Evolutionary conservation across 2,888 invertebrate genomes (phyloP).

Genomic region (Drosophila quinaria): DNA sequence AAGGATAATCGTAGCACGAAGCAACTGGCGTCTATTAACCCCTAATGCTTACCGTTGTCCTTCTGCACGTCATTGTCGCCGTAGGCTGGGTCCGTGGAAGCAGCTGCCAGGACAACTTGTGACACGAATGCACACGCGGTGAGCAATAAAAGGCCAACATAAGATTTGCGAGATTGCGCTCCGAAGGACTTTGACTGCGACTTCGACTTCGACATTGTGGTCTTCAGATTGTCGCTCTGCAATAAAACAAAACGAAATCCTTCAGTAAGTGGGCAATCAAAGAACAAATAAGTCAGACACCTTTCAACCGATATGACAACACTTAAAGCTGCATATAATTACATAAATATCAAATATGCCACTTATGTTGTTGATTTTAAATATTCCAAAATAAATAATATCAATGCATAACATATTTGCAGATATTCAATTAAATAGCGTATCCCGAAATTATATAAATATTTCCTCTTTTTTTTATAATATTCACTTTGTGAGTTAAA

Average conservation of each 20-base stretch:
- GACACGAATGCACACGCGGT: constrained; percentile 63
- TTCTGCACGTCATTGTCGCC: constrained; percentile 67
- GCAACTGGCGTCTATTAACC: no score
- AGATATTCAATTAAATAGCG: no score
- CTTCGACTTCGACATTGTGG: constrained; percentile 49
- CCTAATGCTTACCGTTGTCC: constrained; percentile 42
- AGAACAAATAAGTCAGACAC: no score
- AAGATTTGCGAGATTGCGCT: constrained; percentile 51
- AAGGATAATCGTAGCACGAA: background rate
- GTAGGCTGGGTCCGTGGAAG: constrained; percentile 57
- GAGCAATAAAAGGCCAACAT: constrained; percentile 71
- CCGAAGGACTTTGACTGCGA: constrained; percentile 35
- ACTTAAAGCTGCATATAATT: no score
- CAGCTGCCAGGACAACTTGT: constrained; percentile 61
- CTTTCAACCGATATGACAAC: no score
- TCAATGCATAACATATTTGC: no score
- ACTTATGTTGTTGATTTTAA: no score
- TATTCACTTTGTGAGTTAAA: no score
- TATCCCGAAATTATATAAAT: no score
- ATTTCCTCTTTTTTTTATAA: no score
- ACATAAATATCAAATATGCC: no score
- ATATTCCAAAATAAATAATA: no score
- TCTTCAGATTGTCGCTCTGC: constrained; percentile 29
- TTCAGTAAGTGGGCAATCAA: constrained; percentile 10
- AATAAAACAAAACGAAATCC: constrained; percentile 31